phyloP scores from a whole-genome alignment of 1,140 invertebrate species.

The Aphelinus atriplicis region DNA sequence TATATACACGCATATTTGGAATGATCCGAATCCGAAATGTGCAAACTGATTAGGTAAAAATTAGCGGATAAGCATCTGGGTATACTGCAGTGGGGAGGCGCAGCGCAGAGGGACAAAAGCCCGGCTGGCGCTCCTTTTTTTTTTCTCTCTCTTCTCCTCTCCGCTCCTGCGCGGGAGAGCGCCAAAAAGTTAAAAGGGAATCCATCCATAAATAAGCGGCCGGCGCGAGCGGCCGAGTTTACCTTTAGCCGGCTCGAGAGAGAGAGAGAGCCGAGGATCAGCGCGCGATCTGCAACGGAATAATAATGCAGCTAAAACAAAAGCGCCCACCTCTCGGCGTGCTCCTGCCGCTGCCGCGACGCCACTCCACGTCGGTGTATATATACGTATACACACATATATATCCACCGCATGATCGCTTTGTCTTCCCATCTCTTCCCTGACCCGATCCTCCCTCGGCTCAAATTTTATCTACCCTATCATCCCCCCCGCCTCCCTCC shows the following conservation, averaged over 20 bases:
- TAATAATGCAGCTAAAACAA: slow-evolving; percentile 65
- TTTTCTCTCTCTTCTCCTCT: slow-evolving; percentile 8
- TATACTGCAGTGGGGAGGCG: neutral
- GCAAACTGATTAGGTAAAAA: slow-evolving; percentile 33
- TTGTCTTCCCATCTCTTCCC: slow-evolving; percentile 17
- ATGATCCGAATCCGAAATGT: neutral
- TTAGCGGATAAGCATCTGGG: slow-evolving; percentile 26
- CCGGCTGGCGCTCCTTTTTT: neutral
- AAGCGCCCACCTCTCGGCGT: slow-evolving; percentile 47
- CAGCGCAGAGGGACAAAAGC: neutral
- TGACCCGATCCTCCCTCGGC: slow-evolving; percentile 16
- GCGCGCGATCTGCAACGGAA: slow-evolving; percentile 62
- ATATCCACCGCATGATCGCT: slow-evolving; percentile 6
- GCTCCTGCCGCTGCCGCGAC: slow-evolving; percentile 26
- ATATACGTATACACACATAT: no score
- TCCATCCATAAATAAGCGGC: slow-evolving; percentile 62
- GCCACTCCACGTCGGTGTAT: neutral
- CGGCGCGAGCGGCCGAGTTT: slow-evolving; percentile 44
- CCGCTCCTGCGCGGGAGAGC: neutral
- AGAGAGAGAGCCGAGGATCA: slow-evolving; percentile 43
- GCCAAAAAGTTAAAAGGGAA: slow-evolving; percentile 54
- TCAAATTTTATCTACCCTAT: slow-evolving; percentile 28
- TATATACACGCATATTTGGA: no score
- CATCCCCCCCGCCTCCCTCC: neutral
- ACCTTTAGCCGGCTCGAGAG: slow-evolving; percentile 40